Evolutionary conservation across 1,140 invertebrate genomes (phyloP).

Genomic region (Caerostris darwini): DNA sequence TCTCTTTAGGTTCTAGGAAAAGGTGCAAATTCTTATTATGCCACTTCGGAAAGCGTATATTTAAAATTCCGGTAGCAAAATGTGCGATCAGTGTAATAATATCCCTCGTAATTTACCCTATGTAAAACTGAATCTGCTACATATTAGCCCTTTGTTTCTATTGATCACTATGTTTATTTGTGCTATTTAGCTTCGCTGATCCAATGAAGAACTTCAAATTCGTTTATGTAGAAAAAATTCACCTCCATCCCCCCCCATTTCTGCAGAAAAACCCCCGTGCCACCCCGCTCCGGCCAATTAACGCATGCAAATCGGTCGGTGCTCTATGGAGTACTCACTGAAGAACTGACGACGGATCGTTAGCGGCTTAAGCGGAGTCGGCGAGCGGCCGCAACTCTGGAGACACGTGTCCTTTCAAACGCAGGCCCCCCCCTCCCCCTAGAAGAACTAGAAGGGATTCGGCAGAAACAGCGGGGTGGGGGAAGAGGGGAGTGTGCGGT

Average conservation of each 20-base stretch:
- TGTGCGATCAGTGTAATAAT: not conserved
- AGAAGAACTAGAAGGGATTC: not conserved
- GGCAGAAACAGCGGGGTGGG: not conserved
- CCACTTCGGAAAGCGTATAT: not conserved
- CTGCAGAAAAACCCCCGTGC: not conserved
- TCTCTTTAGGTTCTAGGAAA: too few relatives aligned
- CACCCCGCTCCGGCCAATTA: not conserved
- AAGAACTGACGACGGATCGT: not conserved
- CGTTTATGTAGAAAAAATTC: not conserved
- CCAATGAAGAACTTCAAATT: not conserved
- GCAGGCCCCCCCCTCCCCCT: not conserved
- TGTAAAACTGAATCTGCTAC: not conserved
- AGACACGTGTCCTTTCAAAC: slow-evolving; percentile 12
- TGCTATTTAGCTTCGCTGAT: not conserved
- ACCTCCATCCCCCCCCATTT: not conserved
- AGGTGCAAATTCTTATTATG: too few relatives aligned
- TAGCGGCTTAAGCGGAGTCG: slow-evolving; percentile 22
- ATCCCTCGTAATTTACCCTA: not conserved
- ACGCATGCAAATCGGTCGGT: slow-evolving; percentile 22
- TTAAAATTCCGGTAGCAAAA: not conserved
- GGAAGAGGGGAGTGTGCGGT: not conserved
- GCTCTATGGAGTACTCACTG: not conserved
- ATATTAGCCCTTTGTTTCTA: not conserved
- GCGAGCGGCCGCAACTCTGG: not conserved
- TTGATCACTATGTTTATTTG: not conserved